Conservation (phyloP, 1,140 invertebrate genomes). For the Neodiprion fabricii region DNA sequence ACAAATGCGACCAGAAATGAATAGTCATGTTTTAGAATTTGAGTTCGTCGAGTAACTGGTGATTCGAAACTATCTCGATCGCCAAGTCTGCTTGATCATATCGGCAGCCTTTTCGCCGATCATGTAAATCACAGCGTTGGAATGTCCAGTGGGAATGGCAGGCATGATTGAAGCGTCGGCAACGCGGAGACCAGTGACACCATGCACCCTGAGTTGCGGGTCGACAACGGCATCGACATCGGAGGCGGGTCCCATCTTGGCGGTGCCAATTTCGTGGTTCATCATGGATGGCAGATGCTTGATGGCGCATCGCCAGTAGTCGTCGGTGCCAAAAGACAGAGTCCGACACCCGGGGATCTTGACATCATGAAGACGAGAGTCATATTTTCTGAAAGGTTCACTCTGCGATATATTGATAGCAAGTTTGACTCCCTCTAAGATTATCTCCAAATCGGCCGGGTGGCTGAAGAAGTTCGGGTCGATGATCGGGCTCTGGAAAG, state of each 20-base stretch:
- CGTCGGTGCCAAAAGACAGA: constrained; percentile 64
- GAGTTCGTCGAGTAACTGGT: too few relatives aligned
- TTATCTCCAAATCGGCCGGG: constrained; percentile 69
- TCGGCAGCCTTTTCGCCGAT: constrained; percentile 87
- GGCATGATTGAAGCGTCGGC: constrained; percentile 82
- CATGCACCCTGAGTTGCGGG: constrained; percentile 72
- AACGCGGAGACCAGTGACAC: constrained; percentile 73
- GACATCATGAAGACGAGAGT: constrained; percentile 62
- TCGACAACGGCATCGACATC: constrained; percentile 79
- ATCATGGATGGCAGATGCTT: constrained; percentile 67
- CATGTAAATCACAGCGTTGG: constrained; percentile 80
- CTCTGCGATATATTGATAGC: constrained; percentile 67
- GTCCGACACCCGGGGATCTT: constrained; percentile 67
- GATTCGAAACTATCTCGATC: constrained; percentile 28
- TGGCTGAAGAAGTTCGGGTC: constrained; percentile 77
- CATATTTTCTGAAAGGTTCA: constrained; percentile 67
- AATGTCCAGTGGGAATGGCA: constrained; percentile 72
- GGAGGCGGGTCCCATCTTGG: constrained; percentile 75
- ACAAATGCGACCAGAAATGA: too few relatives aligned
- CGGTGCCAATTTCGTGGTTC: constrained; percentile 76
- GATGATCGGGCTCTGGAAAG: constrained; percentile 74
- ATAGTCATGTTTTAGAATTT: too few relatives aligned
- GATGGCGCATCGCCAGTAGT: constrained; percentile 79
- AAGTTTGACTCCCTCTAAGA: constrained; percentile 73
- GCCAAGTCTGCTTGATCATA: constrained; percentile 74